Evolutionary conservation across 2,797 vertebrate genomes (phyloP), one percentile per base, ranked within the genome.

Genomic region (Phrynocephalus vlangalii): DNA sequence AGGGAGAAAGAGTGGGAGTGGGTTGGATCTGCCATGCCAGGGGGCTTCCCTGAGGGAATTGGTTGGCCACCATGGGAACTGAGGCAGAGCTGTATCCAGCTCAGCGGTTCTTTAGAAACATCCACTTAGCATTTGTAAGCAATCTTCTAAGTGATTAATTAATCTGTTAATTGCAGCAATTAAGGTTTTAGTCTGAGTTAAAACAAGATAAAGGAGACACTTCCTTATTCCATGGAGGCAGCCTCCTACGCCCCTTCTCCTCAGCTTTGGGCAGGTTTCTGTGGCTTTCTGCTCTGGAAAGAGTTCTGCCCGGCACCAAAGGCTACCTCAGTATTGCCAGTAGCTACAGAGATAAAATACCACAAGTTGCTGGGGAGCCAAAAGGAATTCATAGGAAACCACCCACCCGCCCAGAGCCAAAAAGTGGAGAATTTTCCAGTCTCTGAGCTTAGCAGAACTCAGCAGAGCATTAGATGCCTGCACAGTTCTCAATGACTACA

Each of bases 281-380:
- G 77, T 66, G 71, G 60, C 60, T 84, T 56, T 72, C 60, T 82
- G 50, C 50, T 83, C 50, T 84, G 28, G 67, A 73, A 79, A 50
- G 52, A 52, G 28, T 50, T 73, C 38, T 38, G n/a, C 38, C 50
- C 52, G 73, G 56, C 82, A 88, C 76, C 52, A 79, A 72, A 66
- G 86, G 86, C 73, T 83, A 44, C 75, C 66, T 87, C 72, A 83
- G n/a, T 20, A 80, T 79, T 85, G 83, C 77, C 77, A 68, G 44
- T 85, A 81, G 87, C 87, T 76, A 81, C 77, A 56, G 30, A 85
- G 87, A 88, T 88, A 84, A 88, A 81, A 88, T 88, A 85, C 83
- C 77, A 85, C 70, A 85, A 68, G 70, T 68, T 15, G n/a, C 77
- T 85, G 79, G 66, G 15, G 60, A 80, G 70, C 77, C 83, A 88